These are phyloP conservation scores for Myripristis murdjan DNA, from an alignment of 2,797 vertebrate genomes.

Conservation along the genomic window DNA sequence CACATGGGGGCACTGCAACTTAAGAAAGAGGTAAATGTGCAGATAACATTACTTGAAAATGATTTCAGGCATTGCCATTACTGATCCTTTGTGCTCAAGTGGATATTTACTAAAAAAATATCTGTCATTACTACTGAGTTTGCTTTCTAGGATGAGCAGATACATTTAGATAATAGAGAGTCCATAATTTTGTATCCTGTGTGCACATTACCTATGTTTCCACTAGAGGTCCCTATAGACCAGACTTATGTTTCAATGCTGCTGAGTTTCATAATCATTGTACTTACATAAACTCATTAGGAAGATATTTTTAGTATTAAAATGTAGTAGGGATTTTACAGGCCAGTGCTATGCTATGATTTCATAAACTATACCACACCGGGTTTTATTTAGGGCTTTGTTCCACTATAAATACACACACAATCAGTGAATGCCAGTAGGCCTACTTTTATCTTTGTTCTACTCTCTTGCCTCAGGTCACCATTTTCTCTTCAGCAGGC, in stretches of 20 bases:
- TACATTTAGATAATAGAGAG: not conserved
- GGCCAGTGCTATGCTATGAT: not conserved
- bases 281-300: slow-evolving; percentile 69
- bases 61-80: too few relatives aligned
- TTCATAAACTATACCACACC: not conserved
- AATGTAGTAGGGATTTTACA: slow-evolving; percentile 19
- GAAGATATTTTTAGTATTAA: slow-evolving; percentile 22
- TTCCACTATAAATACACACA: too few relatives aligned
- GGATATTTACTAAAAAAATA: too few relatives aligned
- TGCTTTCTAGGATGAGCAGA: not conserved
- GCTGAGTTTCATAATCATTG: slow-evolving; percentile 64
- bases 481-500: not conserved
- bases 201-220: not conserved
- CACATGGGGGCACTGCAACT: slow-evolving; percentile 39
- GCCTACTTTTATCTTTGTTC: not conserved
- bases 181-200: not conserved
- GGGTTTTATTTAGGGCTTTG: not conserved
- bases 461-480: not conserved
- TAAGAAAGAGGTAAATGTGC: not conserved
- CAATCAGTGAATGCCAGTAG: too few relatives aligned
- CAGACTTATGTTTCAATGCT: not conserved
- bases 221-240: slow-evolving; percentile 68
- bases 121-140: not conserved
- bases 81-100: not conserved
- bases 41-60: not conserved